Conservation (phyloP, 2,797 vertebrate genomes). For the Paguma larvata region DNA sequence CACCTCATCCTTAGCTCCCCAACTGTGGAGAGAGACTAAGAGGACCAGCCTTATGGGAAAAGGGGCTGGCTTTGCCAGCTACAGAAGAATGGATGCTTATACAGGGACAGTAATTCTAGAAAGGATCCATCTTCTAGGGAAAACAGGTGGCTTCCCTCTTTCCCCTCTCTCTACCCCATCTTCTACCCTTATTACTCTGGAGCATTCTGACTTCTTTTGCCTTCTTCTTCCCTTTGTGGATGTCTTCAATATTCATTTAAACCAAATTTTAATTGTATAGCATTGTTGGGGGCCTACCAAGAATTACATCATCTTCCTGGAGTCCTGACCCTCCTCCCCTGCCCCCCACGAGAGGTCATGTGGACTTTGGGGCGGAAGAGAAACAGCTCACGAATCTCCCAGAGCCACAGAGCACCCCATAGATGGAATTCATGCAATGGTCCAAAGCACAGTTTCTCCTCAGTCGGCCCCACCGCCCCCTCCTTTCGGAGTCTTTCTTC, state of each 20-base stretch:
- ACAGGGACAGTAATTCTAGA: background rate
- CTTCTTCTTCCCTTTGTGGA: constrained; percentile 8
- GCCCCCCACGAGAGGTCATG: background rate
- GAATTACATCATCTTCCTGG: background rate
- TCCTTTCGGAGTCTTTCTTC: constrained; percentile 50
- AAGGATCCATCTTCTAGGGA: background rate
- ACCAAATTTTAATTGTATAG: constrained; percentile 7
- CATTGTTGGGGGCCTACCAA: constrained; percentile 18
- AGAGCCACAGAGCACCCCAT: background rate
- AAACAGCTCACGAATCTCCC: background rate
- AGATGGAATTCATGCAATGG: background rate
- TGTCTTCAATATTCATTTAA: background rate
- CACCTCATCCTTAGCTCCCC: background rate
- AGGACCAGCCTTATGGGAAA: background rate
- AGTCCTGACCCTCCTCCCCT: background rate
- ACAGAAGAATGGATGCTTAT: background rate
- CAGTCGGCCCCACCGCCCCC: background rate
- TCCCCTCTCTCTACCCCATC: background rate
- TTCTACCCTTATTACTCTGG: background rate
- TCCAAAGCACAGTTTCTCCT: background rate
- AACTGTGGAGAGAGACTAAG: background rate
- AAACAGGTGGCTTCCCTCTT: background rate
- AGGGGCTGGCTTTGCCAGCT: background rate
- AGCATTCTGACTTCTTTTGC: background rate
- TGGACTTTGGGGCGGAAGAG: constrained; percentile 20